Evolutionary conservation across 2,797 vertebrate genomes (phyloP), one percentile per base, ranked within the genome.

Genomic region (Enteromius afrohamiltoni): DNA sequence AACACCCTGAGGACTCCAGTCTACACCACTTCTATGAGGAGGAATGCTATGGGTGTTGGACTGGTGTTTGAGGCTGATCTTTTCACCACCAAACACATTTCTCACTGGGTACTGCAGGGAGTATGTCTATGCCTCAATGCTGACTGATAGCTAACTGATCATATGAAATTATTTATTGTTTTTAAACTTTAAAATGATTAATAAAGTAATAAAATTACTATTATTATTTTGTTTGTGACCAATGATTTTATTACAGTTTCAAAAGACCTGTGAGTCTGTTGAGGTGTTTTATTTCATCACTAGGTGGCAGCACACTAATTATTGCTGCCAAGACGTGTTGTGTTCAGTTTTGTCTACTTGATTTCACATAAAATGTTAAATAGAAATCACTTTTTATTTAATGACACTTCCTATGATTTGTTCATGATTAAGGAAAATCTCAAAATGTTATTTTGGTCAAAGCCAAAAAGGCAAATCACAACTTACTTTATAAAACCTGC

Each of bases 51-150:
- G 98, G 96, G 97, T 0, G 90, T 94, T 0, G 98, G 98, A 34
- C 87, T 99, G 64, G 97, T 99, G 0, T 99, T 99, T 76, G 97
- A 99, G 88, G 98, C 98, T 0, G 97, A 99, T 79, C 96, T 99
- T 70, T 95, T 91, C 83, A 99, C 97, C 2, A 93, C 93, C 0
- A 93, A 89, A 86, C 97, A 99, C 90, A 88, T 94, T 70, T 99
- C 97, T 21, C 97, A 98, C 68, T 98, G 98, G 97, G 97, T 99
- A 42, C 95, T 99, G 0, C 95, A 96, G 74, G 96, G 97, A 0
- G 97, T 99, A 13, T 98, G 97, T 86, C 95, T 99, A 82, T 95
- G 93, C 75, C 91, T 99, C 83, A 99, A 98, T 0, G 80, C 95
- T 0, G 96, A 98, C 71, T 95, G 75, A 95, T 14, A 47, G 6